Base-by-base conservation (phyloP, 2,797 vertebrate species). In the Gallinago stenura region DNA sequence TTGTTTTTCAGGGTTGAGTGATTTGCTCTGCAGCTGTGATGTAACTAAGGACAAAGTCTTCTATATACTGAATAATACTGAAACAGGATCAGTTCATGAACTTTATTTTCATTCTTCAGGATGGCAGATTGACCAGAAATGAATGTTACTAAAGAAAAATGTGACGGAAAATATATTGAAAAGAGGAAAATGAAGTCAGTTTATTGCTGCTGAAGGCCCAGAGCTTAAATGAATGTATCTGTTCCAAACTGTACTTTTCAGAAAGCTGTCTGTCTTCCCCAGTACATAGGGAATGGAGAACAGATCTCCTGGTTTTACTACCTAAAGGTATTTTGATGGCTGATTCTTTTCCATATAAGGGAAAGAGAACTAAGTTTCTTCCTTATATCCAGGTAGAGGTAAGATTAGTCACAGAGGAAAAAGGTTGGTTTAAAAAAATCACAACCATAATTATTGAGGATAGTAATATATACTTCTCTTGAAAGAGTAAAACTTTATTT, bases 261-360 rank as follows among this genome's bases (percentile, higher is more conserved):
- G 64, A 95, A 86, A 95, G 31, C 11, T 20, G 2, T 79, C 50
- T 30, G 16, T 68, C 89, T 73, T 94, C 82, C 33, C 14, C 35
- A 31, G 2, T 56, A 5, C 33, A 12, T n/a, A 78, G 66, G 39
- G 65, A 86, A 35, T 70, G 64, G 37, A 68, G 17, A 84, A 64
- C 77, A 93, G 28, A 4, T 93, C 35, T 88, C 62, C 83, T 84
- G 31, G 58, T 57, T 93, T 75, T 90, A 85, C 65, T 91, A 35
- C 26, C 35, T 9, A 72, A 58, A 83, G 25, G 24, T 68, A 15
- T 73, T 93, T 70, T 75, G 35, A 19, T 93, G 39, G 11, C 33
- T 72, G 4, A 22, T 46, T 21, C 46, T 21, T 46, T 80, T 84
- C 15, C 19, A 15, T 62, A 12, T 26, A 84, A 83, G 25, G 30